Evolutionary conservation across 2,113 vertebrate species (phyloP).

Genomic region (Hypocryptadius cinnamomeus): DNA sequence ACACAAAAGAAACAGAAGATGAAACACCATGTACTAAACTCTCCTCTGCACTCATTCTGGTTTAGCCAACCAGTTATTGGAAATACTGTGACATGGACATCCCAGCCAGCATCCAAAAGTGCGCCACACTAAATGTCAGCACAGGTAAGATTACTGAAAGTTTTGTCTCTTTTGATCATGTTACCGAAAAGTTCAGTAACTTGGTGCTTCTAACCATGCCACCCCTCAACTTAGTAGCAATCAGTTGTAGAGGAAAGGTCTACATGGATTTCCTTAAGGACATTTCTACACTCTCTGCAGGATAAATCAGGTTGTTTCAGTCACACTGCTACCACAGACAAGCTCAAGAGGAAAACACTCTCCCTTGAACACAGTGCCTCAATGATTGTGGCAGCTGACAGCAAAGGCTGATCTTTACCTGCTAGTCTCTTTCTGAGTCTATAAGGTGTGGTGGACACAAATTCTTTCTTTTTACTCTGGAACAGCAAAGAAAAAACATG

Average conservation of each 20-base stretch:
- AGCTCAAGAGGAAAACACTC: neutral
- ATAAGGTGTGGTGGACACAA: conserved; percentile 82
- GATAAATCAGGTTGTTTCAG: neutral
- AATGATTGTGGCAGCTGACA: neutral
- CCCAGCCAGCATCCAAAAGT: neutral
- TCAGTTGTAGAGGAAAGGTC: neutral
- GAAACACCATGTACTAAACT: neutral
- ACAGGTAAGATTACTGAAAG: neutral
- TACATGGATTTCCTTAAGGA: neutral
- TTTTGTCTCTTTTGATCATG: neutral
- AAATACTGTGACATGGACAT: neutral
- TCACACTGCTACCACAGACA: neutral
- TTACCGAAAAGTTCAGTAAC: neutral
- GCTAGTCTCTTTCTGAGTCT: conserved; percentile 84
- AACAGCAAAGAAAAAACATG: conserved; percentile 5
- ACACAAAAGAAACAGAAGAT: neutral
- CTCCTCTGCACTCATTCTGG: neutral
- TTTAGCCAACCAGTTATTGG: neutral
- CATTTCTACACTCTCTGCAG: neutral
- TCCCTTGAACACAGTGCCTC: neutral
- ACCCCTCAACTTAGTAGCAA: neutral
- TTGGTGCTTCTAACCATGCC: neutral
- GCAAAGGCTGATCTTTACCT: conserved; percentile 69
- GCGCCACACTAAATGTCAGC: neutral
- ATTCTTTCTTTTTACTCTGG: conserved; percentile 80